phyloP scores from a whole-genome alignment of 2,113 vertebrate species.

The Trematocara zebra region DNA sequence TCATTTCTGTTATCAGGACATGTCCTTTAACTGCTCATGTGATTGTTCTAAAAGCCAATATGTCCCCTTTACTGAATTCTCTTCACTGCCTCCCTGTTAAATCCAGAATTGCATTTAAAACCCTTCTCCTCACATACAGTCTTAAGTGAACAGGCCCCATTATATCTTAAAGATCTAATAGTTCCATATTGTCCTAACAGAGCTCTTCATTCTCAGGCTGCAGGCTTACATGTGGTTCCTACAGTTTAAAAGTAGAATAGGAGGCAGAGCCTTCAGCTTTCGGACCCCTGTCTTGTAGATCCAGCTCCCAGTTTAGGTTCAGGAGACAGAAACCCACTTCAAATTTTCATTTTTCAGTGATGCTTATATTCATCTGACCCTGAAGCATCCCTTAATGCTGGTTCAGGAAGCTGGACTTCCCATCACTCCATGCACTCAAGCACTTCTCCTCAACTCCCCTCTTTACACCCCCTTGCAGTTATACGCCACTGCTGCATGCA shows the following conservation, averaged over 20 bases:
- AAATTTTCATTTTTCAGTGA: background rate
- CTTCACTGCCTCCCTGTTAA: background rate
- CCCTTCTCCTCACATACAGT: background rate
- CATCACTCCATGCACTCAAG: background rate
- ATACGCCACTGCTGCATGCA: background rate
- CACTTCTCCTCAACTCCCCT: background rate
- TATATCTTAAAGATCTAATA: background rate
- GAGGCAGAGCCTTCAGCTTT: background rate
- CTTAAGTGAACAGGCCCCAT: background rate
- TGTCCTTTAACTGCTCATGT: background rate
- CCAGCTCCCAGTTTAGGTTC: background rate
- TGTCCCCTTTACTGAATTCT: background rate
- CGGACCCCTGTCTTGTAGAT: background rate
- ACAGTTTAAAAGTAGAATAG: background rate
- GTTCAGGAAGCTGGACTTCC: background rate
- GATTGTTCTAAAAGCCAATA: background rate
- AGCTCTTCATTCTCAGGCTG: background rate
- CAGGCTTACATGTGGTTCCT: background rate
- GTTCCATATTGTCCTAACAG: background rate
- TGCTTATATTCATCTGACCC: fast-evolving
- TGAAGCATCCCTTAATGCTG: background rate
- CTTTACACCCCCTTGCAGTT: background rate
- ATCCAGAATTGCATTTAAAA: background rate
- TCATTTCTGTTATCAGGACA: background rate
- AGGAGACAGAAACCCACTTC: background rate